These are phyloP conservation scores for Drosophila tanythrix DNA, from an alignment of 2,888 invertebrate genomes.

Conservation along the genomic window DNA sequence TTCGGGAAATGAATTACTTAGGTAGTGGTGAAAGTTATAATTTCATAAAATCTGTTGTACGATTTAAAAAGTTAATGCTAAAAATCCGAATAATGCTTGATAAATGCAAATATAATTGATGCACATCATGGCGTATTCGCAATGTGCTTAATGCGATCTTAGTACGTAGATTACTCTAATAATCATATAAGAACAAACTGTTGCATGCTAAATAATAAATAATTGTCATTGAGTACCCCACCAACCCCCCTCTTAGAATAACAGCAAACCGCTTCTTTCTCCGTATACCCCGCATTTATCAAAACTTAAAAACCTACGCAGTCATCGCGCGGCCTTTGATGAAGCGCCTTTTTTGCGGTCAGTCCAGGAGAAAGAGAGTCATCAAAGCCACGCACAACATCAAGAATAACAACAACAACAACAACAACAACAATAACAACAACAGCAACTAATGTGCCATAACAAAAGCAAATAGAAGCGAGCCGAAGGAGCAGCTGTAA, in stretches of 20 bases:
- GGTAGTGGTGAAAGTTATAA: neutral
- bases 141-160: constrained; percentile 35
- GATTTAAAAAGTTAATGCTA: neutral
- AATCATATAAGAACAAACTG: constrained; percentile 37
- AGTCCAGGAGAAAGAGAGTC: constrained; percentile 67
- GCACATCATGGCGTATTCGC: constrained; percentile 52
- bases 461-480: constrained; percentile 74
- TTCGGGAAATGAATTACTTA: neutral
- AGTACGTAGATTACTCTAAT: constrained; percentile 31
- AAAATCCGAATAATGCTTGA: neutral
- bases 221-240: constrained; percentile 42
- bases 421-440: constrained; percentile 20
- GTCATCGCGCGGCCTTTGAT: constrained; percentile 73
- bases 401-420: constrained; percentile 23
- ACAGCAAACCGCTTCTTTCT: neutral
- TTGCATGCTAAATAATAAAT: constrained; percentile 54
- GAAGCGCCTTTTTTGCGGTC: constrained; percentile 68
- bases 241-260: neutral
- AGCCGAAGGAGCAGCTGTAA: constrained; percentile 64
- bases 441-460: constrained; percentile 69
- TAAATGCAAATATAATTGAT: neutral
- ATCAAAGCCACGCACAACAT: constrained; percentile 63
- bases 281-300: constrained; percentile 38
- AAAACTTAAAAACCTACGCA: constrained; percentile 67
- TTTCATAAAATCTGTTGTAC: neutral